Conservation (phyloP, 2,888 invertebrate genomes). For the Nomada fucata region DNA sequence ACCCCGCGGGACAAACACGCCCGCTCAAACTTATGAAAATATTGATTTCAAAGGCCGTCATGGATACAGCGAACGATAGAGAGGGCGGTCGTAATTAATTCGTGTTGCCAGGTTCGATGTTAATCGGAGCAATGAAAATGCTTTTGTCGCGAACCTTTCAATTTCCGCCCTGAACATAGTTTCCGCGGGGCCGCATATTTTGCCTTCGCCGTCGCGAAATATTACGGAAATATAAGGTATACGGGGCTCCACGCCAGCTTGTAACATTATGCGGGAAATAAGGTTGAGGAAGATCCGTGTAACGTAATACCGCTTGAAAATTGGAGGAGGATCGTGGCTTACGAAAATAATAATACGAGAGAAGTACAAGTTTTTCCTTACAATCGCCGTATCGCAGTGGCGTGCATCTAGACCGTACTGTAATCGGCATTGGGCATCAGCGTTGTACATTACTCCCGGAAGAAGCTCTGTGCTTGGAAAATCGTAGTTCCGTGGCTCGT, state of each 20-base stretch:
- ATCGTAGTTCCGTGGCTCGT: conserved; percentile 84
- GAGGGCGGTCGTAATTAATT: not conserved
- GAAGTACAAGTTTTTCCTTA: conserved; percentile 68
- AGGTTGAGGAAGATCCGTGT: conserved; percentile 2
- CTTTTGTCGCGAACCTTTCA: not conserved
- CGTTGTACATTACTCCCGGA: conserved; percentile 86
- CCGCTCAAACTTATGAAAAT: conserved; percentile 16
- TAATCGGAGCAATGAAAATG: conserved; percentile 9
- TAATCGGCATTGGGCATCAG: conserved; percentile 86
- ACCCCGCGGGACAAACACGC: not conserved
- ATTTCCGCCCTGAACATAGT: not conserved
- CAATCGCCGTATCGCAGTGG: conserved; percentile 82
- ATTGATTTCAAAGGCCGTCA: not conserved
- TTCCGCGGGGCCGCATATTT: conserved; percentile 17
- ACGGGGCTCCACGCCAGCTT: not conserved
- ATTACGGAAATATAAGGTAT: conserved; percentile 38
- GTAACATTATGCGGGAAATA: conserved; percentile 41
- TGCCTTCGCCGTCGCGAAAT: conserved; percentile 21
- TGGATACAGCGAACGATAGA: not conserved
- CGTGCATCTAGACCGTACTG: conserved; percentile 84
- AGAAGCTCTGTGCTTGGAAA: conserved; percentile 76
- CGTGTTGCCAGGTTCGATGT: not conserved
- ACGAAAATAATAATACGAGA: not conserved
- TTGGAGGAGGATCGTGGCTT: not conserved
- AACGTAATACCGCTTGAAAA: conserved; percentile 27